Base-by-base conservation (phyloP, 2,797 vertebrate genomes). In the Xiphophorus birchmanni region DNA sequence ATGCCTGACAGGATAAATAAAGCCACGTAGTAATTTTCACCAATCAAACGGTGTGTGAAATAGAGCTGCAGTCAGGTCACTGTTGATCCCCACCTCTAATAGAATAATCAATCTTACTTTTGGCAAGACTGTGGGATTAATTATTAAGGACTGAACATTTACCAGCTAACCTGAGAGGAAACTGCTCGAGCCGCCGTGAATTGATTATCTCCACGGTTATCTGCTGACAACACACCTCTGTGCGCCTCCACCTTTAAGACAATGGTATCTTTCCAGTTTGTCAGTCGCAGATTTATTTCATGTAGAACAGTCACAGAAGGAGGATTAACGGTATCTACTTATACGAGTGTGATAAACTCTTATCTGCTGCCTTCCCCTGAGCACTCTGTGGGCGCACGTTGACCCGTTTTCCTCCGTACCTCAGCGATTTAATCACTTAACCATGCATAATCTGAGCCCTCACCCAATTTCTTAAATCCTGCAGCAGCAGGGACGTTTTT, bases 271-370 rank as follows among this genome's bases (percentile, higher is more conserved):
- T 93, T 94, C 92, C 93, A 90, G 90, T 94, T 92, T 90, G 91
- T 92, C 90, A 85, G 91, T 93, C 92, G 87, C 92, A 92, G 91
- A 93, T 94, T 85, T 87, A 84, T 92, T 93, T 87, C 83, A 90
- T 93, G 93, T 94, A 86, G 85, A 90, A 88, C 90, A 88, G 88
- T 90, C 86, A 85, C 90, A 93, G 86, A 86, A 91, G 89, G 83
- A 88, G 91, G 95, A 95, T 95, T 95, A 95, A 93, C 87, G n/a
- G 78, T 93, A 95, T 94, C 92, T 93, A 83, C 88, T 95, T 90
- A 91, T 92, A 89, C 86, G 88, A 92, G 80, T 82, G 89, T 89
- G 95, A 95, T 95, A 94, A 94, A 93, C 87, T 92, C 88, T 93
- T 93, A 95, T 95, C 94, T 93, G 79, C 89, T 75, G 83, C 80